Evolutionary conservation across 1,140 invertebrate genomes (phyloP), one percentile per base, ranked within the genome.

Genomic region (Drosophila asahinai): DNA sequence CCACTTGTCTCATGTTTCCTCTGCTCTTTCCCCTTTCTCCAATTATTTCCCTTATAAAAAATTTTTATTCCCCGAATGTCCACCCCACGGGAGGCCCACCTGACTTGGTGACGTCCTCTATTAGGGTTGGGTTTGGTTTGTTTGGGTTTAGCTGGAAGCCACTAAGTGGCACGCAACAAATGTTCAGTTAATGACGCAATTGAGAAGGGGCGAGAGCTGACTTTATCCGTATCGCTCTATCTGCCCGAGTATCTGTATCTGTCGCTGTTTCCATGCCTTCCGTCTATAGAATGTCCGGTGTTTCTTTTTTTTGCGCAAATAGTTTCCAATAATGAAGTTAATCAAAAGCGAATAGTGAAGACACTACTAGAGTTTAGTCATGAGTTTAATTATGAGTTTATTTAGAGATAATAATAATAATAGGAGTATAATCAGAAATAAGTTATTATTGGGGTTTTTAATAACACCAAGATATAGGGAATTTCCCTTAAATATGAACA

Each of bases 101-200:
- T 17, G 61, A n/a, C 17, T 25, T 27, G 58, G 14, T 67, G 64
- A 67, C 59, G 61, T n/a, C 22, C 30, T 14, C 5, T 9, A 11
- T 33, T 27, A 43, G 33, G 33, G 30, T 42, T 72, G 68, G 52
- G 45, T 17, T 61, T 19, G 33, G 22, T 36, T 65, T 22, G 19
- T 22, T 55, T 22, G 36, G 60, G 49, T 55, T 76, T 67, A 76
- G 48, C 61, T 19, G 38, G 49, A 25, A 33, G 55, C 68, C 45
- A 77, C 72, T 62, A 77, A 86, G 77, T 80, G 80, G 83, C 77
- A 83, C 61, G 83, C 83, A 68, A 71, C 80, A 87, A 87, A 80
- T 83, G 80, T 63, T 55, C 58, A 14, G 30, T 63, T 80, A 77
- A 80, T 87, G 83, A 83, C 73, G 77, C 77, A 72, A 86, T 66